Conservation (phyloP, 1,140 invertebrate species). For the Helicorthomorpha holstii region DNA sequence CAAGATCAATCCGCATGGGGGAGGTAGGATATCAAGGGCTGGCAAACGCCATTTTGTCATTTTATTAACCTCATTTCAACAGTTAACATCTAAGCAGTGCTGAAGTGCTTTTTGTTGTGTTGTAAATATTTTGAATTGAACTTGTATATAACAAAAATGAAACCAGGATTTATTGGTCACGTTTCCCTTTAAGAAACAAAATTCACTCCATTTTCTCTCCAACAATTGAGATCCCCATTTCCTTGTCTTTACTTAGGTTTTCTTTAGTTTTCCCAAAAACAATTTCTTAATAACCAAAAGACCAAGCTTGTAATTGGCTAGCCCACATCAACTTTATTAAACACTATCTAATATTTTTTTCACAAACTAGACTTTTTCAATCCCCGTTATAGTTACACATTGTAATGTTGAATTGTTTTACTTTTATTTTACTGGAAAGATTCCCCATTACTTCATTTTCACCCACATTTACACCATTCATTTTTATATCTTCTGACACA, state of each 20-base stretch:
- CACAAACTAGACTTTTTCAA: background rate
- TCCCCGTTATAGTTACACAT: background rate
- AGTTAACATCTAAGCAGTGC: no score
- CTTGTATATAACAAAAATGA: no score
- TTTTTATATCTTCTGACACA: background rate
- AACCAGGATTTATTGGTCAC: no score
- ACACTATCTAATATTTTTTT: background rate
- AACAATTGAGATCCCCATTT: background rate
- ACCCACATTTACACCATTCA: no score
- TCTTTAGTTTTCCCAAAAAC: background rate
- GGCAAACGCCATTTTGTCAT: no score
- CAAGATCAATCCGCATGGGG: no score
- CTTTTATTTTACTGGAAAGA: background rate
- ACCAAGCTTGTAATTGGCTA: background rate
- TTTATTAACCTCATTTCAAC: no score
- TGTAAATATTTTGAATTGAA: no score
- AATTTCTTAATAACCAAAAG: background rate
- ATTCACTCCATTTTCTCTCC: background rate
- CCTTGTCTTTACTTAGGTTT: background rate
- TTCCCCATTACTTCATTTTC: background rate
- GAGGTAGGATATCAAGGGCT: no score
- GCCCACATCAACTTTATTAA: background rate
- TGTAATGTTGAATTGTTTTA: background rate
- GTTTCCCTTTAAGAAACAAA: no score
- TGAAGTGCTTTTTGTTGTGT: no score